These are phyloP conservation scores for Odontophorus gujanensis DNA, from an alignment of 2,113 vertebrate genomes.

Conservation along the genomic window DNA sequence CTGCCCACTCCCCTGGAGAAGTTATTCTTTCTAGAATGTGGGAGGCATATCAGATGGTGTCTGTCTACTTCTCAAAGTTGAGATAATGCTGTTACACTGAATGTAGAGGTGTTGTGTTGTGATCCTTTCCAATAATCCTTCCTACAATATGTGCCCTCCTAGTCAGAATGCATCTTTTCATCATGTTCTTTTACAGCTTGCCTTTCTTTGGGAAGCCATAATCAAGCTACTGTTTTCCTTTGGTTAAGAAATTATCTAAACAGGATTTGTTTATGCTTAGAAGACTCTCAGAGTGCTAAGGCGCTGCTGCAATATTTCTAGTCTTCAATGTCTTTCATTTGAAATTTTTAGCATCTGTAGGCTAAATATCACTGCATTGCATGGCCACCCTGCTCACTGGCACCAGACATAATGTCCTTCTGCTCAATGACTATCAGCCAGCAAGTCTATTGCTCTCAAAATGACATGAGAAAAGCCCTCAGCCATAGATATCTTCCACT, in stretches of 20 bases:
- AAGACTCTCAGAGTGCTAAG: not conserved
- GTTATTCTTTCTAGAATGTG: not conserved
- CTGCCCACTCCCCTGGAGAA: not conserved
- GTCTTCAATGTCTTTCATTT: not conserved
- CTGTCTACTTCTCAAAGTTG: conserved; percentile 29
- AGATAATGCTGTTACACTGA: not conserved
- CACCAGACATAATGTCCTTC: not conserved
- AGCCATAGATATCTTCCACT: not conserved
- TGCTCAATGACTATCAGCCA: not conserved
- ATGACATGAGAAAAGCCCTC: not conserved
- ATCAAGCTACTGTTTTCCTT: not conserved
- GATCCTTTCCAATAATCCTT: not conserved
- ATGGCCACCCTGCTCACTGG: not conserved
- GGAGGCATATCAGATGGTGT: not conserved
- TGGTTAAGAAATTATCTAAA: not conserved
- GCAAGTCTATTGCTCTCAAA: not conserved
- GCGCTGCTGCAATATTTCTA: not conserved
- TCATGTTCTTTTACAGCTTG: not conserved
- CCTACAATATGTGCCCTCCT: not conserved
- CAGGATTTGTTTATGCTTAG: not conserved
- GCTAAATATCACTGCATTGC: not conserved
- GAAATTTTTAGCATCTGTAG: not conserved
- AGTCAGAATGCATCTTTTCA: not conserved
- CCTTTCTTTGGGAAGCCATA: not conserved
- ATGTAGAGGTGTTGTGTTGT: not conserved